These are phyloP conservation scores for Cheilosia pagana DNA, from an alignment of 2,888 invertebrate species.

Conservation along the genomic window DNA sequence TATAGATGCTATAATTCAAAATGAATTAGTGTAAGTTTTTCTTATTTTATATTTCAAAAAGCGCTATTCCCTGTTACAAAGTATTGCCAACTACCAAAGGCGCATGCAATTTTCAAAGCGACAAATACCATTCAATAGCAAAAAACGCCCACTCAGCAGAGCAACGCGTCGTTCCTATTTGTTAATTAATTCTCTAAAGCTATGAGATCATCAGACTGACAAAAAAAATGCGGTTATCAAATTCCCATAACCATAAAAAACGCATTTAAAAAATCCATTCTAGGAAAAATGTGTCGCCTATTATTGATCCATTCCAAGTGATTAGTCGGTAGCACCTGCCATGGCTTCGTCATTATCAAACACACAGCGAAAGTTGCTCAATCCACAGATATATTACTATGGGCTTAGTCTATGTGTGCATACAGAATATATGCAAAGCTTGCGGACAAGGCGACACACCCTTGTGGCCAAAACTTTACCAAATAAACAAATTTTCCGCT, in stretches of 20 bases:
- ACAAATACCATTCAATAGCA: not conserved
- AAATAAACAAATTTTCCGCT: conserved; percentile 59
- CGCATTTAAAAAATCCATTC: conserved; percentile 33
- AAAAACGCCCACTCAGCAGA: not conserved
- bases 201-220: conserved; percentile 9
- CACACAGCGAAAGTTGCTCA: conserved; percentile 32
- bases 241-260: conserved; percentile 36
- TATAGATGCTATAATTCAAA: too few species aligned
- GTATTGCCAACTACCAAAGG: too few species aligned
- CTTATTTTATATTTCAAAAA: too few species aligned
- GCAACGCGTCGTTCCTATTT: not conserved
- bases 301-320: conserved; percentile 41
- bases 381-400: conserved; percentile 36
- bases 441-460: conserved; percentile 26
- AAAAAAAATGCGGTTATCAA: conserved; percentile 36
- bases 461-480: conserved; percentile 55
- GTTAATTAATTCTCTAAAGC: not conserved
- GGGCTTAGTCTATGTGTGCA: conserved; percentile 4
- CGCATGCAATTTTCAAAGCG: too few species aligned
- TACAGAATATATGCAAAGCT: not conserved
- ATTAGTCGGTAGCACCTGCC: conserved; percentile 32
- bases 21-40: too few species aligned
- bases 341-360: conserved; percentile 23
- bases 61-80: too few species aligned
- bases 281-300: not conserved